These are phyloP conservation scores for Regulus satrapa DNA, from an alignment of 2,113 vertebrate species.

Conservation along the genomic window DNA sequence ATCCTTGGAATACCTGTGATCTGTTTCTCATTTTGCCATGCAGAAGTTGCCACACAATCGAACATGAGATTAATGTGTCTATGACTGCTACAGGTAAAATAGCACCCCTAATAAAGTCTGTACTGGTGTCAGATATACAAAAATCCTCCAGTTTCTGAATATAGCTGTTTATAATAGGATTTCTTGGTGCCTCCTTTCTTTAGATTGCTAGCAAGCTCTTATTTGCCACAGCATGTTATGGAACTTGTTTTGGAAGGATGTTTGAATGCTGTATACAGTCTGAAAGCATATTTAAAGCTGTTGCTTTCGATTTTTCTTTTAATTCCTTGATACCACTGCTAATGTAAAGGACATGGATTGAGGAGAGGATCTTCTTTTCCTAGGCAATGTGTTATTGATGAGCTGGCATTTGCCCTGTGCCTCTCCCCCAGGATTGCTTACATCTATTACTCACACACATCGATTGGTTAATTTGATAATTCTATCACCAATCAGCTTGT, in stretches of 20 bases:
- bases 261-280: conserved; percentile 16
- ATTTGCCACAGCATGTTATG: not conserved
- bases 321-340: conserved; percentile 66
- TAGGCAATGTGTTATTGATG: conserved; percentile 83
- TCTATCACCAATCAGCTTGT: conserved; percentile 98
- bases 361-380: conserved; percentile 76
- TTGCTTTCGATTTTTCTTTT: conserved; percentile 60
- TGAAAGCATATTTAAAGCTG: conserved; percentile 49
- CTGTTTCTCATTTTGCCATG: not conserved
- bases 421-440: conserved; percentile 81
- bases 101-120: not conserved
- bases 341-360: conserved; percentile 75
- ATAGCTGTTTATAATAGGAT: not conserved
- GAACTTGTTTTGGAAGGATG: conserved; percentile 10
- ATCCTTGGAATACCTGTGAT: not conserved
- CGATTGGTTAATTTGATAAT: conserved; percentile 99
- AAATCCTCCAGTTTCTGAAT: not conserved
- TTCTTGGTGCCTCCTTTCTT: not conserved
- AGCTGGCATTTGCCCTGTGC: conserved; percentile 89
- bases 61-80: conserved; percentile 15
- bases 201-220: not conserved
- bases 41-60: conserved; percentile 12
- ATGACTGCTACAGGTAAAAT: not conserved
- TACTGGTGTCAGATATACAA: not conserved
- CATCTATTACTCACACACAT: conserved; percentile 86